Percentiles rank a stretch among this genome's conserved stretches.
These are phyloP conservation scores for Syngnathus typhle DNA, from an alignment of 2,113 vertebrate genomes.

Conservation along the genomic window DNA sequence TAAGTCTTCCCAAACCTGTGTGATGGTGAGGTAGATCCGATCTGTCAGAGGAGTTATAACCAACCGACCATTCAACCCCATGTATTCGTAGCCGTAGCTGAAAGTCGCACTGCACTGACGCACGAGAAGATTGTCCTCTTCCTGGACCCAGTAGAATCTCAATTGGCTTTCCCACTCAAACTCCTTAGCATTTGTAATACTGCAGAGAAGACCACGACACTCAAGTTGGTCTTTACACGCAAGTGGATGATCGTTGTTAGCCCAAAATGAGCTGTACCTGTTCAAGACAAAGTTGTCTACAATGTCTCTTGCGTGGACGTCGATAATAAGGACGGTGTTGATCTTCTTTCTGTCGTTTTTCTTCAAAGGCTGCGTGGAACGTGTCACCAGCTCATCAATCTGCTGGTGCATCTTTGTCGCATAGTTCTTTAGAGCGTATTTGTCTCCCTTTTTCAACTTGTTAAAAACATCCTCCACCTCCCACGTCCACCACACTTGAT, in stretches of 20 bases:
- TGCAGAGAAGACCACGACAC: conserved; percentile 41
- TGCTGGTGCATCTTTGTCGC: conserved; percentile 85
- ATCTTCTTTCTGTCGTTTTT: conserved; percentile 87
- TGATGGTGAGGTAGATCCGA: conserved; percentile 93
- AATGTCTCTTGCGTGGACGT: conserved; percentile 93
- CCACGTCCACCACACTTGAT: conserved; percentile 98
- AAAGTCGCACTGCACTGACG: conserved; percentile 88
- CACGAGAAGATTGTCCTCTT: conserved; percentile 79
- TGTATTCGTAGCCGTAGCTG: conserved; percentile 93
- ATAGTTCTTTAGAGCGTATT: conserved; percentile 81
- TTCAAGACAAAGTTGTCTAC: conserved; percentile 84
- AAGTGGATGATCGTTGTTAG: not conserved
- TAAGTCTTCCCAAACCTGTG: conserved; percentile 75
- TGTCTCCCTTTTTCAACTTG: conserved; percentile 78
- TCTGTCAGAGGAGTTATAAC: conserved; percentile 96
- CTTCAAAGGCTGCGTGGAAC: conserved; percentile 77
- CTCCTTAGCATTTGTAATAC: conserved; percentile 84
- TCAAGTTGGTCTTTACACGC: not conserved
- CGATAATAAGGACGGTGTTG: conserved; percentile 92
- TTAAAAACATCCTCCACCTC: conserved; percentile 89
- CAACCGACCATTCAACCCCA: conserved; percentile 92
- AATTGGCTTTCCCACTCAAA: conserved; percentile 98
- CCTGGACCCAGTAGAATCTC: conserved; percentile 86
- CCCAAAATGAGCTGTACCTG: conserved; percentile 47
- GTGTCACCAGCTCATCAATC: conserved; percentile 84